A percentile compares a stretch with the other conserved stretches of the same genome.
These are phyloP conservation scores for Esox lucius DNA, from an alignment of 2,797 vertebrate genomes.

Conservation along the genomic window DNA sequence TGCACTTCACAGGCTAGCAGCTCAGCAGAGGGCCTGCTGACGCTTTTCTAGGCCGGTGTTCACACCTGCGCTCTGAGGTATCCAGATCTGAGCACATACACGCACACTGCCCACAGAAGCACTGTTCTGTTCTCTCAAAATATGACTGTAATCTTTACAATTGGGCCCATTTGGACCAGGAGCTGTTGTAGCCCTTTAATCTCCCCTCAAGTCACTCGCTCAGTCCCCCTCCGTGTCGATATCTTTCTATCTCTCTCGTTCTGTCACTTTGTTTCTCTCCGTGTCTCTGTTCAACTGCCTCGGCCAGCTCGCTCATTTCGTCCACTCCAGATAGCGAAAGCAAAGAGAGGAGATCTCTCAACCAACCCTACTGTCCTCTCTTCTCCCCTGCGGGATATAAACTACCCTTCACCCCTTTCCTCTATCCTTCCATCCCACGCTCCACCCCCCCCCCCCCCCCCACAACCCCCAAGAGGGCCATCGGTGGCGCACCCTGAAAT, in stretches of 20 bases:
- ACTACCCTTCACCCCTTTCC: slow-evolving; percentile 65
- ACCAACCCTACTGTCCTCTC: slow-evolving; percentile 42
- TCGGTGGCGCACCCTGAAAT: slow-evolving; percentile 69
- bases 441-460: slow-evolving; percentile 35
- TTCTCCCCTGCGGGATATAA: slow-evolving; percentile 68
- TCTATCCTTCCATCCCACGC: slow-evolving; percentile 20
- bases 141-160: background rate
- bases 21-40: slow-evolving; percentile 24
- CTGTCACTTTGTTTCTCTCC: slow-evolving; percentile 27
- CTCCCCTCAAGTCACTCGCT: background rate
- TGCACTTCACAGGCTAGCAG: slow-evolving; percentile 60
- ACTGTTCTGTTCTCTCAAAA: background rate
- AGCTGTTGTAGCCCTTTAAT: no score
- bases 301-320: slow-evolving; percentile 57
- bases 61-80: background rate
- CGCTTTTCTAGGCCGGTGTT: background rate
- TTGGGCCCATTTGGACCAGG: background rate
- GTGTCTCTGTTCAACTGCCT: slow-evolving; percentile 49
- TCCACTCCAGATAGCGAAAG: slow-evolving; percentile 48
- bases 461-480: slow-evolving; percentile 60
- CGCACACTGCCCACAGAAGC: background rate
- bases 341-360: slow-evolving; percentile 42
- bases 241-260: slow-evolving; percentile 7
- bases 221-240: background rate
- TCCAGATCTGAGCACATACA: slow-evolving; percentile 5